A percentile compares a stretch with the other conserved stretches of the same genome.
phyloP scores from a whole-genome alignment of 2,113 vertebrate species.

The Elephantulus edwardii region DNA sequence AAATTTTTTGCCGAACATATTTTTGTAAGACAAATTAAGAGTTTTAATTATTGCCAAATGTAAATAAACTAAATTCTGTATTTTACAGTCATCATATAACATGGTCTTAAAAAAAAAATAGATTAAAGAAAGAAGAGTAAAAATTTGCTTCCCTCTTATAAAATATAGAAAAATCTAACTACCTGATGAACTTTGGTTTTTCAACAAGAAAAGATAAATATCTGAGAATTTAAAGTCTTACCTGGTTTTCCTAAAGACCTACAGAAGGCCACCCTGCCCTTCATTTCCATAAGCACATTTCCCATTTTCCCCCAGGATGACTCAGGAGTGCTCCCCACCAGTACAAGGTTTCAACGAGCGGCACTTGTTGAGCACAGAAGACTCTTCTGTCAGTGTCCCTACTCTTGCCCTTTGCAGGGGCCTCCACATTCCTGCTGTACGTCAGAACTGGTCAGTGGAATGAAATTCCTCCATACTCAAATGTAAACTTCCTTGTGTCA shows the following conservation, averaged over 20 bases:
- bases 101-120: constrained; percentile 36
- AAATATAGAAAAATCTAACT: neutral
- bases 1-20: neutral
- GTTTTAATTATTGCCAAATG: constrained; percentile 11
- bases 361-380: constrained; percentile 65
- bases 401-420: constrained; percentile 76
- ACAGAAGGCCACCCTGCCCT: neutral
- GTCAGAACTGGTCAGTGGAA: constrained; percentile 85
- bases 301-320: neutral
- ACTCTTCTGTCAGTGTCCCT: constrained; percentile 74
- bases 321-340: neutral
- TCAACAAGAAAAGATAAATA: neutral
- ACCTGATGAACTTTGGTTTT: neutral
- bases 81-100: neutral
- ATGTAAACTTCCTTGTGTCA: constrained; percentile 83
- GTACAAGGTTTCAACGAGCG: constrained; percentile 24
- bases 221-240: constrained; percentile 22
- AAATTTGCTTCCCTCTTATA: neutral
- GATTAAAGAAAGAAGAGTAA: neutral
- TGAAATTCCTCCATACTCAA: constrained; percentile 82
- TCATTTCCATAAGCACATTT: constrained; percentile 36
- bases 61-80: constrained; percentile 26
- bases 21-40: neutral
- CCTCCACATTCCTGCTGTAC: constrained; percentile 84
- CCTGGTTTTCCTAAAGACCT: constrained; percentile 54